phyloP scores from a whole-genome alignment of 2,797 vertebrate species.

The Masticophis lateralis region DNA sequence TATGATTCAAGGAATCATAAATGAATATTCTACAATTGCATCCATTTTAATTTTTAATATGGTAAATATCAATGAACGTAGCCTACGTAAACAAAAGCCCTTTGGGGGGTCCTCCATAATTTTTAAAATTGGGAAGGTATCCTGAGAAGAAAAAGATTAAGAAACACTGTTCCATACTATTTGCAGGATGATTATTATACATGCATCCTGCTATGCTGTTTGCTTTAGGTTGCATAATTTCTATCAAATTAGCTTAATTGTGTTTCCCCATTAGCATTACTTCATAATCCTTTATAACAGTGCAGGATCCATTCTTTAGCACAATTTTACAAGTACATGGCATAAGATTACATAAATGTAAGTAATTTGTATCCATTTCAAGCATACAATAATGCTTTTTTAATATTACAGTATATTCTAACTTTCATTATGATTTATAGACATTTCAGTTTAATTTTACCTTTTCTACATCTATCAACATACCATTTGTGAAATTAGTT shows the following conservation, averaged over 20 bases:
- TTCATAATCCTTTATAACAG: background rate
- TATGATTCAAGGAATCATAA: background rate
- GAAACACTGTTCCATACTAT: background rate
- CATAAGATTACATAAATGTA: background rate
- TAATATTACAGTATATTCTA: background rate
- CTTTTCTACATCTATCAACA: background rate
- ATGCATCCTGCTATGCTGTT: background rate
- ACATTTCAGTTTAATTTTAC: background rate
- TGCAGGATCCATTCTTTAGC: background rate
- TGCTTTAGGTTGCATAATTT: background rate
- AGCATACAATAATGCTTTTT: background rate
- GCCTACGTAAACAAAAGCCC: background rate
- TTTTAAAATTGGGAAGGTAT: background rate
- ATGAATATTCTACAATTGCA: background rate
- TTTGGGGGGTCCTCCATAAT: background rate
- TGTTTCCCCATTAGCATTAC: background rate
- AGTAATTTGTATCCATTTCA: background rate
- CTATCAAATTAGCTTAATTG: background rate
- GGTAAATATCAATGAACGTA: background rate
- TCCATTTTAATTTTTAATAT: background rate
- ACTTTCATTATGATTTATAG: background rate
- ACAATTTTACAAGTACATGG: background rate
- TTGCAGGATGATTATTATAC: background rate
- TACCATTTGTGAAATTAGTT: background rate
- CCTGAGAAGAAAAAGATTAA: background rate